phyloP scores from a whole-genome alignment of 1,140 invertebrate genomes.

The Agrypnia vestita region DNA sequence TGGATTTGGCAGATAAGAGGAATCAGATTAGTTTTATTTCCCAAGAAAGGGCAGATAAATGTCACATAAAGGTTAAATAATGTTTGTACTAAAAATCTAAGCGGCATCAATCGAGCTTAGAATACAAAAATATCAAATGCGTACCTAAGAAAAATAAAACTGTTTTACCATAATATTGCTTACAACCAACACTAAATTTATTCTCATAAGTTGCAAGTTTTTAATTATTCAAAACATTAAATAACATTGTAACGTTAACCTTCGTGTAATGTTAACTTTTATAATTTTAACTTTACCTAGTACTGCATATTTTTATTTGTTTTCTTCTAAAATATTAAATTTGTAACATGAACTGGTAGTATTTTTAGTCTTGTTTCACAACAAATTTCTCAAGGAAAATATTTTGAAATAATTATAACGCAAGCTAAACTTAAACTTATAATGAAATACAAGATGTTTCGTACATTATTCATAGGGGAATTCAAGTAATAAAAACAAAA shows the following conservation, averaged over 20 bases:
- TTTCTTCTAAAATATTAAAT: too few species aligned
- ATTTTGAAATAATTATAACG: not conserved
- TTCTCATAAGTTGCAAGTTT: too few species aligned
- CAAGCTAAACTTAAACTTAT: not conserved
- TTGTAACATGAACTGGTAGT: too few species aligned
- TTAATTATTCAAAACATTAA: too few species aligned
- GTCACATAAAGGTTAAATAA: slow-evolving; percentile 1
- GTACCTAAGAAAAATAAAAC: too few species aligned
- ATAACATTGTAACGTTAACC: too few species aligned
- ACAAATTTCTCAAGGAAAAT: not conserved
- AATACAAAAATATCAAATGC: too few species aligned
- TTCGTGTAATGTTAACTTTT: too few species aligned
- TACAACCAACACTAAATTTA: too few species aligned
- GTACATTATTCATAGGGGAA: slow-evolving; percentile 4
- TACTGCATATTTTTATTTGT: too few species aligned
- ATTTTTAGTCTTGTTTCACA: not conserved
- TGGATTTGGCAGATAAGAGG: not conserved
- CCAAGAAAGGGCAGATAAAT: not conserved
- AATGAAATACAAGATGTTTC: slow-evolving; percentile 7
- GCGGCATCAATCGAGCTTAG: not conserved
- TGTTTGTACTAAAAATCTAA: not conserved
- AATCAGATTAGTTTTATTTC: not conserved
- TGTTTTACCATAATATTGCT: too few species aligned
- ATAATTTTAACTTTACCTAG: too few species aligned
- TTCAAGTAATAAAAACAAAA: not conserved